Percentiles rank a stretch among this genome's conserved stretches.
Conservation (phyloP, 2,888 invertebrate species). For the Charanyca ferruginea region DNA sequence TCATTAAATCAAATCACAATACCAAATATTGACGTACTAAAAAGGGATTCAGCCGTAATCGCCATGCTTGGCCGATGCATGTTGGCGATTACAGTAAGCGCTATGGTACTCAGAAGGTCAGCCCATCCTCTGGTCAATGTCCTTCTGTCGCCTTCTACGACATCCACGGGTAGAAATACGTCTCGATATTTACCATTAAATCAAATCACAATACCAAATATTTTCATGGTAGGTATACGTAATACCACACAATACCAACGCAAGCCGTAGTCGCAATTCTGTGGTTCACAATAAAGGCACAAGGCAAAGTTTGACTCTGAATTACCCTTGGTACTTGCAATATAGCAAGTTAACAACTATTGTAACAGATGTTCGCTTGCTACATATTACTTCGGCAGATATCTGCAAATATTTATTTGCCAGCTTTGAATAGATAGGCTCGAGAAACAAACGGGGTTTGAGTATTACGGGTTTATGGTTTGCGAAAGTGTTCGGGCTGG, state of each 20-base stretch:
- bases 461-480: slow-evolving; percentile 37
- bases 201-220: too few relatives aligned
- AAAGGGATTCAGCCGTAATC: too few relatives aligned
- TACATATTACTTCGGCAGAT: slow-evolving; percentile 40
- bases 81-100: too few relatives aligned
- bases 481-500: slow-evolving; percentile 1
- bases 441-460: slow-evolving; percentile 12
- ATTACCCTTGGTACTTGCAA: slow-evolving; percentile 63
- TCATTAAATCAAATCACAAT: too few relatives aligned
- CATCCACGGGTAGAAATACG: too few relatives aligned
- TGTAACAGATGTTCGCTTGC: slow-evolving; percentile 60
- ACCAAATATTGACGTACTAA: too few relatives aligned
- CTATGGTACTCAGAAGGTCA: too few relatives aligned
- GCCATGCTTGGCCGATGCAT: too few relatives aligned
- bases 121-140: too few relatives aligned
- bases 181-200: too few relatives aligned
- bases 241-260: slow-evolving; percentile 26
- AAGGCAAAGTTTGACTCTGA: slow-evolving; percentile 67
- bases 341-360: slow-evolving; percentile 66
- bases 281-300: slow-evolving; percentile 63
- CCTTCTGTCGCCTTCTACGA: too few relatives aligned
- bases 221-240: too few relatives aligned
- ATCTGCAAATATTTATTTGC: slow-evolving; percentile 51
- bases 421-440: slow-evolving; percentile 51
- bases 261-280: slow-evolving; percentile 47